Evolutionary conservation across 2,113 vertebrate genomes (phyloP).

Genomic region (Abramis brama): DNA sequence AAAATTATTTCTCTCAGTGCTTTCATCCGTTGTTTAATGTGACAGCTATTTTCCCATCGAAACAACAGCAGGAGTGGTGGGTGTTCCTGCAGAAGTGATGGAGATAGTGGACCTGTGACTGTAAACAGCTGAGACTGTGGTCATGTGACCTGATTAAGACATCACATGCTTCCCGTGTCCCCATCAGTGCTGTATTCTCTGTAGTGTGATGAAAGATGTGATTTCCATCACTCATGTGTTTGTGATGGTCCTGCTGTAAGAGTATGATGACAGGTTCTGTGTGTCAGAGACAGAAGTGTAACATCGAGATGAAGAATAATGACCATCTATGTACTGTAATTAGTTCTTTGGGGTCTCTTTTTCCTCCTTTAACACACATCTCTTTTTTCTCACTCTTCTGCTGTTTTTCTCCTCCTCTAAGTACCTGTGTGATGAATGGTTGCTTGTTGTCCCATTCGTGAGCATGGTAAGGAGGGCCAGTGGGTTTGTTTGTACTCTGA

Average conservation of each 20-base stretch:
- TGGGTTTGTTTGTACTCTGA: not conserved
- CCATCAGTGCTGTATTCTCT: not conserved
- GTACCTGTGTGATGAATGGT: conserved; percentile 39
- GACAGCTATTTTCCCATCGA: conserved; percentile 6
- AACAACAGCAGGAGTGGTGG: conserved; percentile 13
- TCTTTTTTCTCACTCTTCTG: not conserved
- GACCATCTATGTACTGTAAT: conserved; percentile 31
- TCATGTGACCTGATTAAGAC: conserved; percentile 18
- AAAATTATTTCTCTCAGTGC: not conserved
- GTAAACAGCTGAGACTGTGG: not conserved
- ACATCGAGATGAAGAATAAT: conserved; percentile 43
- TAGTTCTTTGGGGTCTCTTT: conserved; percentile 40
- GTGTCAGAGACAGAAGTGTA: not conserved
- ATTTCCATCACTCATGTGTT: conserved; percentile 51
- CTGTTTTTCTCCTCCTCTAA: conserved; percentile 23
- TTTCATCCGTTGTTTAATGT: not conserved
- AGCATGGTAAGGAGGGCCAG: not conserved
- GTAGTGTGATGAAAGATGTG: conserved; percentile 44
- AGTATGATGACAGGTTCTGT: not conserved
- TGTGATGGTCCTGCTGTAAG: conserved; percentile 1
- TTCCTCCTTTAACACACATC: conserved; percentile 16
- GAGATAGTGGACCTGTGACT: conserved; percentile 26
- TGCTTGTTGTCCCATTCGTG: not conserved
- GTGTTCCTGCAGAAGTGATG: conserved; percentile 38
- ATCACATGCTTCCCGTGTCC: not conserved